Percentiles rank a stretch among this genome's conserved stretches.
These are phyloP conservation scores for Epiblema foenella DNA, from an alignment of 2,888 invertebrate species.

Conservation along the genomic window DNA sequence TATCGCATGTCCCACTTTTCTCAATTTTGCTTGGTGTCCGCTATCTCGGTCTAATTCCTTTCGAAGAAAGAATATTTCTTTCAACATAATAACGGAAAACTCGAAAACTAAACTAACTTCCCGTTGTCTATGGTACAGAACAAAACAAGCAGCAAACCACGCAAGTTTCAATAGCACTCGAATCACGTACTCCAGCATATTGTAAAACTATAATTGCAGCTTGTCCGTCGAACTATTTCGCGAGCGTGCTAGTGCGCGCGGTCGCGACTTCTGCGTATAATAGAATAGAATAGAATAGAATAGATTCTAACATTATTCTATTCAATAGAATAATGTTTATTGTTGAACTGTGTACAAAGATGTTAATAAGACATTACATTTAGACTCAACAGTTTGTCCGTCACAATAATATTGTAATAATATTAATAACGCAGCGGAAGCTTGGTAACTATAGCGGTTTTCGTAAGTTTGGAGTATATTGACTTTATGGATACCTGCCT, in stretches of 20 bases:
- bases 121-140: neutral
- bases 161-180: conserved; percentile 3
- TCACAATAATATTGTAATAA: too few relatives aligned
- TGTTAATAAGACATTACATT: too few relatives aligned
- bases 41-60: too few relatives aligned
- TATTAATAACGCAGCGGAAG: conserved; percentile 27
- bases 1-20: too few relatives aligned
- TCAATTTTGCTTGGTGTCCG: too few relatives aligned
- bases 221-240: conserved; percentile 9
- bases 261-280: conserved; percentile 9
- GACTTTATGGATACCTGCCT: neutral
- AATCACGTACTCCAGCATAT: conserved; percentile 27
- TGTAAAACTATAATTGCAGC: conserved; percentile 34
- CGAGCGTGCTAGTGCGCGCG: neutral
- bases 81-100: too few relatives aligned
- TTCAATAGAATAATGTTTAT: too few relatives aligned
- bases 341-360: too few relatives aligned
- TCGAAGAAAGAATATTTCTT: too few relatives aligned
- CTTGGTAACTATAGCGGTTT: conserved; percentile 29
- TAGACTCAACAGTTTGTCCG: too few relatives aligned
- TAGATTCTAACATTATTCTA: too few relatives aligned
- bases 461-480: conserved; percentile 22
- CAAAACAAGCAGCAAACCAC: conserved; percentile 2
- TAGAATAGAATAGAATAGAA: too few relatives aligned
- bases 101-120: neutral